Evolutionary conservation across 1,140 invertebrate species (phyloP), one percentile per base, ranked within the genome.

Genomic region (Heliconius himera): DNA sequence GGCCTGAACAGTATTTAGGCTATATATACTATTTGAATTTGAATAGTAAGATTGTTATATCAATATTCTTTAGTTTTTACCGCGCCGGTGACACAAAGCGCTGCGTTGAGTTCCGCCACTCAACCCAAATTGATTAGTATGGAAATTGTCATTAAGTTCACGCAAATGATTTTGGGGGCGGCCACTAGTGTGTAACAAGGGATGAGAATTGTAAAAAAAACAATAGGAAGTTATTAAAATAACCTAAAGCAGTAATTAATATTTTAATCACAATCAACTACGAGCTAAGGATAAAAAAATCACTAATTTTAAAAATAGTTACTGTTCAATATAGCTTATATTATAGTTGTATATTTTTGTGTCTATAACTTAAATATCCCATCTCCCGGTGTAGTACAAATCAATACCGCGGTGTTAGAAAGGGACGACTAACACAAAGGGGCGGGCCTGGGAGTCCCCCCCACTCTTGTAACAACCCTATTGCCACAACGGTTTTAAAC

Each of bases 331-430:
- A 60, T 8, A 51, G 18, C 18, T 36, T 36, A 36, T 36, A 36
- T 36, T 29, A 13, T 29, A 66, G 60, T 29, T 29, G 60, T 66
- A 66, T 66, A 66, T 29, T 18, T 66, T 66, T 66, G 26, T 66
- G 13, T 66, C 60, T 66, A 29, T 4, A 66, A 66, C 60, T 66
- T 66, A 16, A 66, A 66, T 66, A 66, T 26, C 26, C 60, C 26
- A 66, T 66, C 56, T 66, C 60, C 26, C 60, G 29, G 22, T 13
- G 11, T 29, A 66, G 60, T 66, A 29, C 60, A 84, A 90, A 92
- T 91, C 90, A 90, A 92, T 92, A 91, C 83, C 76, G 82, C 82
- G 80, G 22, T 83, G 89, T 70, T 56, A 81, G 88, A 92, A 81
- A 84, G 85, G 77, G 90, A 90, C 71, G 85, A 71, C 76, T 73